phyloP scores from a whole-genome alignment of 2,113 vertebrate genomes.

The Grammomys surdaster region DNA sequence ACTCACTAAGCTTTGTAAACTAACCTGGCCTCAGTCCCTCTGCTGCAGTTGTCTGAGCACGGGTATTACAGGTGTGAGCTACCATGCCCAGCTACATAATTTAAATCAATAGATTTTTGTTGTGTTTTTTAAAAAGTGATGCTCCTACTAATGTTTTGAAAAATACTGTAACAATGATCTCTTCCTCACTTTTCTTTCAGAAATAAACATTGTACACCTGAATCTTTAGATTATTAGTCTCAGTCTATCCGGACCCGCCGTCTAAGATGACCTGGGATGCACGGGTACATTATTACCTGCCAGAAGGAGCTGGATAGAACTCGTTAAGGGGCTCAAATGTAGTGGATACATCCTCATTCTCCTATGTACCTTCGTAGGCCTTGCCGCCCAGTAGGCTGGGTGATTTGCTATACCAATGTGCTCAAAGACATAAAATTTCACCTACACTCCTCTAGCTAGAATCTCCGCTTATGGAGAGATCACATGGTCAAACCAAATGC shows the following conservation, averaged over 20 bases:
- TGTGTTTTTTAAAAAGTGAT: slow-evolving; percentile 17
- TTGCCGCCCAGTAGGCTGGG: neutral
- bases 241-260: neutral
- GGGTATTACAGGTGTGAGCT: neutral
- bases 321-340: neutral
- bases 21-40: neutral
- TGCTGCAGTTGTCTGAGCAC: neutral
- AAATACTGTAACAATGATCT: neutral
- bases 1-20: neutral
- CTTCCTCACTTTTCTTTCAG: neutral
- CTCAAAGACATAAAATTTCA: neutral
- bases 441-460: neutral
- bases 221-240: neutral
- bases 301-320: neutral
- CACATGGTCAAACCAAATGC: neutral
- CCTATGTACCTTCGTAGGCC: neutral
- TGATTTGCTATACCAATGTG: neutral
- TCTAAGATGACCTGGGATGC: neutral
- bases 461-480: neutral
- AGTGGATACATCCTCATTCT: neutral
- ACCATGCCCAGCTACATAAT: neutral
- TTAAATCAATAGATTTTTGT: neutral
- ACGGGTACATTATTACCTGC: neutral
- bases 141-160: neutral
- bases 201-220: neutral